phyloP scores from a whole-genome alignment of 2,888 invertebrate genomes.

The Candidula unifasciata region DNA sequence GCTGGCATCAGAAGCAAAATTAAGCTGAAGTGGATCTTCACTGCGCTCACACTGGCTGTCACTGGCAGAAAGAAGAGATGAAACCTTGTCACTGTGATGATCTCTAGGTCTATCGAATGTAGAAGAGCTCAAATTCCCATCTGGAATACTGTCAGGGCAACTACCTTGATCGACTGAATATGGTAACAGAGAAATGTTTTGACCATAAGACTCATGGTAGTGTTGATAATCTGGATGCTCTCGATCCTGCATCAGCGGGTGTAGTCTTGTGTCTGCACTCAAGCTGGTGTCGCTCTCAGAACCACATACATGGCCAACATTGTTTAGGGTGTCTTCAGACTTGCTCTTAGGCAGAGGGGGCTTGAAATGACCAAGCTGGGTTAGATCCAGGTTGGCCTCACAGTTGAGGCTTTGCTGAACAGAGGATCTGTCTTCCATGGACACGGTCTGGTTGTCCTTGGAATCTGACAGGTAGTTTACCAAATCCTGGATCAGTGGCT shows the following conservation, averaged over 20 bases:
- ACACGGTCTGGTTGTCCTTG: slow-evolving; percentile 36
- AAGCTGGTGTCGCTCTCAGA: background rate
- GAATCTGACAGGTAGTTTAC: slow-evolving; percentile 40
- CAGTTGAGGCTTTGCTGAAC: slow-evolving; percentile 2
- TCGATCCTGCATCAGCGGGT: background rate
- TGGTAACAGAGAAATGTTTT: background rate
- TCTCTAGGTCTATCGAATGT: background rate
- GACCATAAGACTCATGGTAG: slow-evolving; percentile 15
- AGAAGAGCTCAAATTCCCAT: slow-evolving; percentile 13
- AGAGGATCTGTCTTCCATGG: slow-evolving; percentile 5
- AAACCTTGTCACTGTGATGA: background rate
- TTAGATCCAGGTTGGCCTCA: background rate
- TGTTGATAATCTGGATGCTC: slow-evolving; percentile 33
- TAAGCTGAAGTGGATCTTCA: slow-evolving; percentile 14
- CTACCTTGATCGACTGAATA: background rate
- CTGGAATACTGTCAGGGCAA: background rate
- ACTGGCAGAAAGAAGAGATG: background rate
- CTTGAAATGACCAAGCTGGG: background rate
- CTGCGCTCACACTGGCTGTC: slow-evolving; percentile 25
- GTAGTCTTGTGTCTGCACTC: background rate
- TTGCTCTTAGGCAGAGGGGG: background rate
- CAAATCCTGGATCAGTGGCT: slow-evolving; percentile 43
- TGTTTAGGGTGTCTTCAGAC: background rate
- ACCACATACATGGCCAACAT: background rate
- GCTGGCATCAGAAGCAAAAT: background rate